Evolutionary conservation across 2,797 vertebrate species (phyloP).

Genomic region (Spondyliosoma cantharus): DNA sequence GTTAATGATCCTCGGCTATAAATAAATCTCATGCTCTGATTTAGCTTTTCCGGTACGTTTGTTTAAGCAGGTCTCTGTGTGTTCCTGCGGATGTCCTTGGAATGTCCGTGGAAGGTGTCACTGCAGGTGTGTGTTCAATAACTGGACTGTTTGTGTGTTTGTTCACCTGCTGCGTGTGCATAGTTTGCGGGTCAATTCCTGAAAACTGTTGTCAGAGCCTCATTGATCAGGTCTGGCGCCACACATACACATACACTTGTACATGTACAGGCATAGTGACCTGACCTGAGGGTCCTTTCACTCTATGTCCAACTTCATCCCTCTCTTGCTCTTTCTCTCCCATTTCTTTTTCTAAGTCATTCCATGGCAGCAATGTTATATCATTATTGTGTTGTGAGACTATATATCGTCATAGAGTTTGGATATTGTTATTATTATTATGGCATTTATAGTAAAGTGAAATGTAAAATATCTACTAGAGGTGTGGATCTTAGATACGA

Average conservation of each 20-base stretch:
- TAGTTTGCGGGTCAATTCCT: constrained; percentile 53
- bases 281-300: neutral
- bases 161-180: constrained; percentile 41
- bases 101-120: constrained; percentile 43
- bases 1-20: constrained; percentile 18
- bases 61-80: constrained; percentile 52
- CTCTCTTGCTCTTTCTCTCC: too few relatives aligned
- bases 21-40: constrained; percentile 41
- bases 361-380: too few relatives aligned
- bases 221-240: constrained; percentile 62
- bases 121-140: constrained; percentile 45
- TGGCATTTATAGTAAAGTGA: too few relatives aligned
- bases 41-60: constrained; percentile 30
- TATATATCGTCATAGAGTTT: too few relatives aligned
- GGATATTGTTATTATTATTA: too few relatives aligned
- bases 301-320: too few relatives aligned
- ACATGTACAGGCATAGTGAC: constrained; percentile 2
- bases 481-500: too few relatives aligned
- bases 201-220: constrained; percentile 42
- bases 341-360: too few relatives aligned
- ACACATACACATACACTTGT: constrained; percentile 10
- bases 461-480: too few relatives aligned
- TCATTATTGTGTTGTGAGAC: too few relatives aligned
- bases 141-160: constrained; percentile 57
- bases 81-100: constrained; percentile 60